Evolutionary conservation across 2,797 vertebrate genomes (phyloP), one percentile per base, ranked within the genome.

Genomic region (Arnoldichthys spilopterus): DNA sequence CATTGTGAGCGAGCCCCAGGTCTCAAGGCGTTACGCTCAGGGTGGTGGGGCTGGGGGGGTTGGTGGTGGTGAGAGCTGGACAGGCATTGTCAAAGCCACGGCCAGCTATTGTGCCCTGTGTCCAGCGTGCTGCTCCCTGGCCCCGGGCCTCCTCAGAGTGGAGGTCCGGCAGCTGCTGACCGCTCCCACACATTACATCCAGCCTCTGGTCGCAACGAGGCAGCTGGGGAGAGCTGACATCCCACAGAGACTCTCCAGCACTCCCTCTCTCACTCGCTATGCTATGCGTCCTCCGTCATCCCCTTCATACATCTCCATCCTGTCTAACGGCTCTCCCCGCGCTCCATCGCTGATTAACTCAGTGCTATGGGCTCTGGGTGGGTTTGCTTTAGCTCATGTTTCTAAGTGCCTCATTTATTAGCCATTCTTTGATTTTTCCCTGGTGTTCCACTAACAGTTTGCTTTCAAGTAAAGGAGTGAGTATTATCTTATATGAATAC

Each of bases 61-160:
- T 92, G 90, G 84, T 86, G 69, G 90, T 85, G 86, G 58, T n/a
- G 32, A 24, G 40, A 83, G 82, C 72, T 77, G 89, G 72, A 61
- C 73, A 81, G 88, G 90, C 93, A 92, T 94, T 94, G 94, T 95
- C 93, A 94, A 93, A 95, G 93, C 93, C 90, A 91, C 28, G 86
- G 90, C 85, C 88, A 86, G 88, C 91, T 90, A 92, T 95, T 96
- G 94, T 96, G 91, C 91, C 89, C 87, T 74, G 45, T 62, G 74
- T 79, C 77, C 83, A 82, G 80, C 68, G 72, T 76, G 76, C 49
- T 64, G 32, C 34, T 61, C 73, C 40, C 34, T 37, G 34, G 37
- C 56, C 30, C 61, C 16, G 18, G 82, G 77, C 82, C 86, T 80
- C 80, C n/a, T 16, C 37, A 67, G 66, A 77, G 62, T 9, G 6